phyloP scores from a whole-genome alignment of 2,797 vertebrate genomes.

The Lacerta agilis region DNA sequence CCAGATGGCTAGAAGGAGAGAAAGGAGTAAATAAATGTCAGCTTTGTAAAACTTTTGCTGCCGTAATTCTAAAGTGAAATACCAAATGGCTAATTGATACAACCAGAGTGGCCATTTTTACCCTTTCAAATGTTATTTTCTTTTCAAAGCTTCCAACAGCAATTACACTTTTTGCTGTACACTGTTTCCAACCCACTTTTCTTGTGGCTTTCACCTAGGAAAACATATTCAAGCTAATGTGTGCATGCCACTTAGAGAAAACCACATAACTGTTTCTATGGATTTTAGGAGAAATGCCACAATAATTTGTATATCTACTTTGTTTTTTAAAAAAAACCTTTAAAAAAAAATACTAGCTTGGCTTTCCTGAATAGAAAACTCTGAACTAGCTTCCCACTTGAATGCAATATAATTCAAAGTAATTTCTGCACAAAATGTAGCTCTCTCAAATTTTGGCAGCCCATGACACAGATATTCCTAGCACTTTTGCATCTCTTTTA shows the following conservation, averaged over 20 bases:
- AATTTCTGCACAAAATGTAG: no score
- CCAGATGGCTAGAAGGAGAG: slow-evolving; percentile 60
- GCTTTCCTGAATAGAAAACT: no score
- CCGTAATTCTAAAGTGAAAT: slow-evolving; percentile 47
- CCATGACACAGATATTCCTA: no score
- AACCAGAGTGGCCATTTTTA: slow-evolving; percentile 27
- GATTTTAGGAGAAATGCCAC: not conserved
- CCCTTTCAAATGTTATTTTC: slow-evolving; percentile 48
- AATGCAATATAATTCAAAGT: no score
- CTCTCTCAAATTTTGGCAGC: no score
- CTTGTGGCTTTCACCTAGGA: slow-evolving; percentile 49
- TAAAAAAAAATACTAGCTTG: no score
- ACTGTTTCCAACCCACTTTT: slow-evolving; percentile 24
- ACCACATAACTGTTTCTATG: not conserved
- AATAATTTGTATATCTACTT: no score
- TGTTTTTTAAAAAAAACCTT: no score
- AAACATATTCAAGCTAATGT: slow-evolving; percentile 45
- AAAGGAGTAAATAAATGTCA: slow-evolving; percentile 65
- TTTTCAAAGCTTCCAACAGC: slow-evolving; percentile 61
- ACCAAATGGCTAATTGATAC: slow-evolving; percentile 57
- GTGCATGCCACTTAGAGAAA: slow-evolving; percentile 26
- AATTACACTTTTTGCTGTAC: slow-evolving; percentile 36
- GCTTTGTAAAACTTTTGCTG: slow-evolving; percentile 56
- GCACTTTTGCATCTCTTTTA: no score
- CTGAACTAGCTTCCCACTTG: no score